These are phyloP conservation scores for Elegia similella DNA, from an alignment of 2,888 invertebrate genomes.

Conservation along the genomic window DNA sequence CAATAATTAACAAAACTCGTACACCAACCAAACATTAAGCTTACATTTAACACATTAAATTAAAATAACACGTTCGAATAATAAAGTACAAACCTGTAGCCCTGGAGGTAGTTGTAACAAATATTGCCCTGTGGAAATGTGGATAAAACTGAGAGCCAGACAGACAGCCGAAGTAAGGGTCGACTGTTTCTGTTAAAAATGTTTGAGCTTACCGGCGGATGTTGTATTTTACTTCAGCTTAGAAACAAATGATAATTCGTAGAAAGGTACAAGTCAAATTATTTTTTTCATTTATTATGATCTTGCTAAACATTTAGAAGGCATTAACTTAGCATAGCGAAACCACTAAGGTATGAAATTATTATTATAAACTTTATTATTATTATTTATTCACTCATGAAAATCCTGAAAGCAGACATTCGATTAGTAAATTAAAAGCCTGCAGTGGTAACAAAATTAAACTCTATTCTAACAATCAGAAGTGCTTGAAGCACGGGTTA, in stretches of 20 bases:
- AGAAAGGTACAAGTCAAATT: background rate
- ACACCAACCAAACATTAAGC: too few species aligned
- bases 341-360: too few species aligned
- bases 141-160: background rate
- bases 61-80: background rate
- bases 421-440: too few species aligned
- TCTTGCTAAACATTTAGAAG: too few species aligned
- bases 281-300: too few species aligned
- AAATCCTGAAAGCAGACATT: too few species aligned
- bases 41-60: background rate
- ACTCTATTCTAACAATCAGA: conserved; percentile 13
- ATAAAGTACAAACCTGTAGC: background rate
- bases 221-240: background rate
- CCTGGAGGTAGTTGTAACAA: conserved; percentile 4
- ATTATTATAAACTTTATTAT: too few species aligned
- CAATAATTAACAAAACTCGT: too few species aligned
- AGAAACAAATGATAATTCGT: background rate
- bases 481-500: conserved; percentile 17
- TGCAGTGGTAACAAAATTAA: background rate
- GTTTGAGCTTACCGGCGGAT: background rate
- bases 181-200: background rate
- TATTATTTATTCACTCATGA: too few species aligned
- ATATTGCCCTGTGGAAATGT: conserved; percentile 6
- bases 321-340: too few species aligned
- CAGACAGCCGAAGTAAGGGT: conserved; percentile 1